Percentiles rank a stretch among this genome's conserved stretches.
phyloP scores from a whole-genome alignment of 2,113 vertebrate species.

The Mirza zaza region DNA sequence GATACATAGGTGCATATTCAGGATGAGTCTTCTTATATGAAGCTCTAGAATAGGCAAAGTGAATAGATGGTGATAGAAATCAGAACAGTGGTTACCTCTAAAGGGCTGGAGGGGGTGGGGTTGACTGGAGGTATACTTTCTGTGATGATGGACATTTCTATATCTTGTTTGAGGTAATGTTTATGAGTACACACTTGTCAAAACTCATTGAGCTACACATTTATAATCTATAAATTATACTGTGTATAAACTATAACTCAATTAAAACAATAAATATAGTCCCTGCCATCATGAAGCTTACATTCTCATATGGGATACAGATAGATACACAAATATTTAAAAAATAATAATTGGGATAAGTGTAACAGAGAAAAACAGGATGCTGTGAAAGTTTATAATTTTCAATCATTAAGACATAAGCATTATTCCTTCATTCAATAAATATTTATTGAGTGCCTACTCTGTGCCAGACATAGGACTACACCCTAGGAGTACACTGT shows the following conservation, averaged over 20 bases:
- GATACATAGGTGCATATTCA: not conserved
- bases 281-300: not conserved
- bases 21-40: not conserved
- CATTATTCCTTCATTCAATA: conserved; percentile 9
- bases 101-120: not conserved
- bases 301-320: not conserved
- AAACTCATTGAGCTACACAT: not conserved
- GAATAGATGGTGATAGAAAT: not conserved
- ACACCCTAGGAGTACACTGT: not conserved
- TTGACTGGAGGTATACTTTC: not conserved
- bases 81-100: not conserved
- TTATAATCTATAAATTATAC: conserved; percentile 1
- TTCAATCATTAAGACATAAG: not conserved
- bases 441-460: not conserved
- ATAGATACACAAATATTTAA: conserved; percentile 4
- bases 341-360: conserved; percentile 22
- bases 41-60: not conserved
- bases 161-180: not conserved
- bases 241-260: not conserved
- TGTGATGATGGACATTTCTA: not conserved
- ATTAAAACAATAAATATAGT: not conserved
- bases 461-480: not conserved
- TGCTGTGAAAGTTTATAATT: not conserved
- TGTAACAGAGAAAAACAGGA: not conserved
- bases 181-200: not conserved